Percentiles rank a stretch among this genome's conserved stretches.
These are phyloP conservation scores for Circaetus cinerascens DNA, from an alignment of 2,113 vertebrate genomes.

Conservation along the genomic window DNA sequence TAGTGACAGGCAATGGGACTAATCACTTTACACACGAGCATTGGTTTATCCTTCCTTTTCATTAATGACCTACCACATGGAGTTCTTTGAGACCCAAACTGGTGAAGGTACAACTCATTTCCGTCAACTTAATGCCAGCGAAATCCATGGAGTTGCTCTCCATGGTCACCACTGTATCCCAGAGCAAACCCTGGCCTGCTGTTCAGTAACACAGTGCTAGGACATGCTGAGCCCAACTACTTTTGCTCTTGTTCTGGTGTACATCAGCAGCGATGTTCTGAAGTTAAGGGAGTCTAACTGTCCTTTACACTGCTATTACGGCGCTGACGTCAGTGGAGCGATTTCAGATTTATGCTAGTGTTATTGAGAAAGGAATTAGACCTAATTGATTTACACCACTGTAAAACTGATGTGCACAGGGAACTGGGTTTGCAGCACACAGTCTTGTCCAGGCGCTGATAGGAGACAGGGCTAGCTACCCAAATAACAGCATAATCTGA, in stretches of 20 bases:
- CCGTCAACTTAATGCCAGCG: not conserved
- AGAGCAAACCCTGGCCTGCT: not conserved
- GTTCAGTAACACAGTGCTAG: not conserved
- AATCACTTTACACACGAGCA: not conserved
- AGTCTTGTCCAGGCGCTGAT: not conserved
- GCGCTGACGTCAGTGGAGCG: not conserved
- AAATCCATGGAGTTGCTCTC: not conserved
- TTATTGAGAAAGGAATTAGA: not conserved
- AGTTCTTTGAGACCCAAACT: not conserved
- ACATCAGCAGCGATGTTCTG: not conserved
- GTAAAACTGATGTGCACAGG: not conserved
- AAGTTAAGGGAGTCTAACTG: not conserved
- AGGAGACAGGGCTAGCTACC: slow-evolving; percentile 15
- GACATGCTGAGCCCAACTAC: not conserved
- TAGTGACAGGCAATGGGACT: fast-evolving
- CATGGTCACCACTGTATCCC: not conserved
- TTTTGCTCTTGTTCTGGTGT: not conserved
- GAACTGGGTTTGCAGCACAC: not conserved
- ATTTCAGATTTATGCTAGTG: not conserved
- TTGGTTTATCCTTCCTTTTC: not conserved
- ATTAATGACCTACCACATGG: not conserved
- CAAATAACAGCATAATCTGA: not conserved
- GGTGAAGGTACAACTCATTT: not conserved
- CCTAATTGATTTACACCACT: not conserved
- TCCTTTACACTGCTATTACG: fast-evolving